phyloP scores from a whole-genome alignment of 1,140 invertebrate genomes.

The Zeugodacus cucurbitae region DNA sequence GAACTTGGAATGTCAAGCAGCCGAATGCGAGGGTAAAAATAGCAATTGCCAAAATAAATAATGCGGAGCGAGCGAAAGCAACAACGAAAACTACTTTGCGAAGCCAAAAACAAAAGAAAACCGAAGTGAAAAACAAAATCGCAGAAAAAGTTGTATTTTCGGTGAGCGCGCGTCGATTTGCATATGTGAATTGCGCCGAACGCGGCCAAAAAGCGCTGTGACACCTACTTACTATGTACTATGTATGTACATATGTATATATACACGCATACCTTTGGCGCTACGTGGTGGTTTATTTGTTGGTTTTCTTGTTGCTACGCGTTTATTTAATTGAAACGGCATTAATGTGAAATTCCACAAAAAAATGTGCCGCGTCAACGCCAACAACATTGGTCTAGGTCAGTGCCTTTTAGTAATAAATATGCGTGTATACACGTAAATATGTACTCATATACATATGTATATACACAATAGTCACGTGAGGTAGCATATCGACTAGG shows the following conservation, averaged over 20 bases:
- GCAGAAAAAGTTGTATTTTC: neutral
- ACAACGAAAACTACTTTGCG: neutral
- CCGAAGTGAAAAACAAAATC: neutral
- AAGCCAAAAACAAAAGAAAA: neutral
- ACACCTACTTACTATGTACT: no score
- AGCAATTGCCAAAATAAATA: slow-evolving; percentile 32
- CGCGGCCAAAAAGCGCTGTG: neutral
- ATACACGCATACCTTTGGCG: neutral
- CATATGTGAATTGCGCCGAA: neutral
- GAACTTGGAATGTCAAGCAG: neutral
- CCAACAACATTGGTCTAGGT: slow-evolving; percentile 44
- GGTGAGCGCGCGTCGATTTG: neutral
- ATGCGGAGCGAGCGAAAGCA: neutral
- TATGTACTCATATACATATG: no score
- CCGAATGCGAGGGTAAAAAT: slow-evolving; percentile 15
- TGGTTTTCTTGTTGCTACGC: neutral
- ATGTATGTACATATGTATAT: neutral
- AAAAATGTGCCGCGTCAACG: slow-evolving; percentile 41
- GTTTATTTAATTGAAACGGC: neutral
- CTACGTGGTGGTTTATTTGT: neutral
- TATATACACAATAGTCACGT: no score
- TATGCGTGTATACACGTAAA: neutral
- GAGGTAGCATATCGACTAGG: no score
- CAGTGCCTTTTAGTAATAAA: slow-evolving; percentile 25
- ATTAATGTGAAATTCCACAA: slow-evolving; percentile 40